Percentiles rank a stretch among this genome's conserved stretches.
Evolutionary conservation across 2,113 vertebrate species (phyloP).

Genomic region (Peromyscus leucopus): DNA sequence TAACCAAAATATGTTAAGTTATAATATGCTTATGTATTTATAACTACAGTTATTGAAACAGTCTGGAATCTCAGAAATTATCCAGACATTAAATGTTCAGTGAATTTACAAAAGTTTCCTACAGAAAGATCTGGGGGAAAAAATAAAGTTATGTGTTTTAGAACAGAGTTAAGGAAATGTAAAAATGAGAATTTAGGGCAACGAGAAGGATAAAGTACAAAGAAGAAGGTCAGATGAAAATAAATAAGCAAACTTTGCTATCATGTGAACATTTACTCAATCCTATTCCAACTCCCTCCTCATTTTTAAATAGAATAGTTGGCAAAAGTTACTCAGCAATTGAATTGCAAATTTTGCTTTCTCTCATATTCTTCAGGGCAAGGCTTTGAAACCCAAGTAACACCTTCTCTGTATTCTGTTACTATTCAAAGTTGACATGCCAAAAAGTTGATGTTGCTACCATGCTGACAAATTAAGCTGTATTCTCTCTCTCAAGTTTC

Average conservation of each 20-base stretch:
- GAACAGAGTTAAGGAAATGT: slow-evolving; percentile 27
- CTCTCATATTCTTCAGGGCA: background rate
- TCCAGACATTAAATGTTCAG: slow-evolving; percentile 69
- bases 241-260: slow-evolving; percentile 11
- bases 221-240: slow-evolving; percentile 27
- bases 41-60: slow-evolving; percentile 80
- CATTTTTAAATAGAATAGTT: slow-evolving; percentile 37
- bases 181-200: slow-evolving; percentile 61
- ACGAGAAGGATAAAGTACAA: background rate
- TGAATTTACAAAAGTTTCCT: slow-evolving; percentile 66
- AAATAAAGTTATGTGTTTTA: background rate
- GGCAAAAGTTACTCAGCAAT: slow-evolving; percentile 6
- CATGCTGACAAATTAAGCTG: background rate
- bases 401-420: slow-evolving; percentile 17
- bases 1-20: slow-evolving; percentile 79
- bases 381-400: background rate
- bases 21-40: slow-evolving; percentile 81
- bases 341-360: slow-evolving; percentile 8
- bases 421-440: background rate
- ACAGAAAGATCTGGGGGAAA: slow-evolving; percentile 53
- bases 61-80: slow-evolving; percentile 78
- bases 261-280: slow-evolving; percentile 7
- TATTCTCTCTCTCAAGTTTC: background rate
- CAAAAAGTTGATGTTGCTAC: background rate
- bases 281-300: background rate